Conservation (phyloP, 2,888 invertebrate species). For the Caenorhabditis sinica region DNA sequence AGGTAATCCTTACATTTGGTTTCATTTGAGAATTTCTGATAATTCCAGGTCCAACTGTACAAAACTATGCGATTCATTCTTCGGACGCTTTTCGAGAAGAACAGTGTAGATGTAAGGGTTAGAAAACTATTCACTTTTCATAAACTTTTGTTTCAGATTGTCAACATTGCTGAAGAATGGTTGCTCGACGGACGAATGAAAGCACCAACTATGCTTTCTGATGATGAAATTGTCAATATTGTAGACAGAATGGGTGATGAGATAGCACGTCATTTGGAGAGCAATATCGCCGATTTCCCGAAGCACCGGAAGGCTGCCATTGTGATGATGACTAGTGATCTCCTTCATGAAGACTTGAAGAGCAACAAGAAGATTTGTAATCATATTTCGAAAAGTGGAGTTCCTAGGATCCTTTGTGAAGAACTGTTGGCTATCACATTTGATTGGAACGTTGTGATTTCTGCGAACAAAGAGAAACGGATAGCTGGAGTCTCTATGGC, state of each 20-base stretch:
- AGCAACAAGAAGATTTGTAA: conserved; percentile 65
- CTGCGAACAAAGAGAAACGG: conserved; percentile 10
- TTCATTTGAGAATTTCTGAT: not conserved
- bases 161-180: conserved; percentile 63
- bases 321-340: conserved; percentile 63
- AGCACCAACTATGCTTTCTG: conserved; percentile 14
- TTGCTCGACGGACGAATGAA: conserved; percentile 53
- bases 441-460: conserved; percentile 59
- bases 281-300: conserved; percentile 64
- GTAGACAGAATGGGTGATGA: conserved; percentile 67
- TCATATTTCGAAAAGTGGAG: conserved; percentile 64
- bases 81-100: conserved; percentile 61
- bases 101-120: conserved; percentile 43
- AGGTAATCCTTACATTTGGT: conserved; percentile 44
- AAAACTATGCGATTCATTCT: conserved; percentile 66
- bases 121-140: not conserved
- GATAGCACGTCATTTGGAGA: conserved; percentile 61
- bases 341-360: conserved; percentile 70
- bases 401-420: conserved; percentile 66
- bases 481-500: conserved; percentile 13
- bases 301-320: conserved; percentile 62
- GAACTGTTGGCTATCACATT: conserved; percentile 61
- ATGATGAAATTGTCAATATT: conserved; percentile 64
- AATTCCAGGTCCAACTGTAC: conserved; percentile 67
- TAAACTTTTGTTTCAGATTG: conserved; percentile 59